These are phyloP conservation scores for Micoletzkya japonica DNA, from an alignment of 2,888 invertebrate species.

Conservation along the genomic window DNA sequence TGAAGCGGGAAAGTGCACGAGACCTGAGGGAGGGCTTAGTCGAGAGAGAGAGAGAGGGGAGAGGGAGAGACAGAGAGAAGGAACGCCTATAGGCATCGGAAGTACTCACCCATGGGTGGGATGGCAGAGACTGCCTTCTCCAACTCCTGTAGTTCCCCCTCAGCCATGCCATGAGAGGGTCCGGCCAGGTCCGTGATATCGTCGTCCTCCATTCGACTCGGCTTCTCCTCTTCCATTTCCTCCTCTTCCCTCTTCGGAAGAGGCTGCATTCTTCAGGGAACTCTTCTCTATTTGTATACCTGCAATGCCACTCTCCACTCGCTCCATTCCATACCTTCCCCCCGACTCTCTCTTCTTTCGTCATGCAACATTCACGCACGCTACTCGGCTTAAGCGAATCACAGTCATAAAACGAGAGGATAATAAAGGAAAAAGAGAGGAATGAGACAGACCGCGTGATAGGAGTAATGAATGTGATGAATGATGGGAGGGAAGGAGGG, in stretches of 20 bases:
- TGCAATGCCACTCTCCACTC: no score
- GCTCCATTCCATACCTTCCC: no score
- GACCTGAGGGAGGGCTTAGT: slow-evolving; percentile 8
- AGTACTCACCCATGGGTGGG: slow-evolving; percentile 10
- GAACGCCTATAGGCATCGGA: not conserved
- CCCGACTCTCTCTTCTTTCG: no score
- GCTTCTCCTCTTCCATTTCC: no score
- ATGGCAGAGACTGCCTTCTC: slow-evolving; percentile 15
- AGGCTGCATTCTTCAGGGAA: no score
- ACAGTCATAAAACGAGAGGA: no score
- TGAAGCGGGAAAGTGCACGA: slow-evolving; percentile 5
- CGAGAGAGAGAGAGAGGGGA: not conserved
- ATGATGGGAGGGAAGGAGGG: not conserved
- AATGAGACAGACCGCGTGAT: no score
- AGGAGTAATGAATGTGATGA: not conserved
- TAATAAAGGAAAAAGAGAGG: not conserved
- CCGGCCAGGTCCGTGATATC: not conserved
- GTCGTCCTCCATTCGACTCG: no score
- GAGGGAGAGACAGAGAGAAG: not conserved
- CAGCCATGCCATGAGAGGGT: not conserved
- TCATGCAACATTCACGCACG: no score
- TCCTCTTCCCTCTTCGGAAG: no score
- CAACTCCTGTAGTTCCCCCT: slow-evolving; percentile 12
- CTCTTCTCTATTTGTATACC: no score
- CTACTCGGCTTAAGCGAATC: no score